Conservation (phyloP, 2,888 invertebrate species). For the Sarcophaga carnaria region DNA sequence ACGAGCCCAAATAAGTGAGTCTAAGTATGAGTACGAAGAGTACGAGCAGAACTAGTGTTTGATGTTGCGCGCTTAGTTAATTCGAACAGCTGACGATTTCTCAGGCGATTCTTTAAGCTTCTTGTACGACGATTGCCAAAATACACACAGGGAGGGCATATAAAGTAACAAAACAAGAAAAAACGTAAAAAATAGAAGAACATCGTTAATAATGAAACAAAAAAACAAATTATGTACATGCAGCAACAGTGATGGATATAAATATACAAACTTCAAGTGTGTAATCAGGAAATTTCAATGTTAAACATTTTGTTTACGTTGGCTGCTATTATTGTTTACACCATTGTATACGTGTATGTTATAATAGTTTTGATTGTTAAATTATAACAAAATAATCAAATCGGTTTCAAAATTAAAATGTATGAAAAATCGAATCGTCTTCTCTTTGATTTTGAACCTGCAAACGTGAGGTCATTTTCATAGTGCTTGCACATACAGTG, state of each 20-base stretch:
- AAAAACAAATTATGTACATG: conserved; percentile 30
- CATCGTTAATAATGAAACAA: conserved; percentile 25
- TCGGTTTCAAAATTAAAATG: conserved; percentile 53
- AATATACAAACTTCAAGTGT: too few relatives aligned
- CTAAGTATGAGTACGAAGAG: conserved; percentile 19
- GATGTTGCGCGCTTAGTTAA: conserved; percentile 64
- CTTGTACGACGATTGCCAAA: conserved; percentile 22
- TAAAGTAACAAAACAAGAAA: neutral
- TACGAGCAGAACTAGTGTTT: conserved; percentile 53
- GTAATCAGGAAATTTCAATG: too few relatives aligned
- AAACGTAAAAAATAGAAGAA: conserved; percentile 27
- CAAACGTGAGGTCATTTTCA: conserved; percentile 61
- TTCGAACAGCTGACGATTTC: conserved; percentile 64
- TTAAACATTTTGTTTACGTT: too few relatives aligned
- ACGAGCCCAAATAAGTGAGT: conserved; percentile 17
- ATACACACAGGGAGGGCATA: neutral
- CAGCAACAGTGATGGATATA: neutral
- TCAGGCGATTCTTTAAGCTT: conserved; percentile 61
- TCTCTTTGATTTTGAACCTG: conserved; percentile 65
- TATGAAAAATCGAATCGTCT: conserved; percentile 41
- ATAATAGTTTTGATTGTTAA: neutral
- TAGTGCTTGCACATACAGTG: neutral
- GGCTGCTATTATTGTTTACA: too few relatives aligned
- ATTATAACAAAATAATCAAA: conserved; percentile 28
- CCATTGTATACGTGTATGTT: neutral